Evolutionary conservation across 2,797 vertebrate genomes (phyloP).

Genomic region (Micromesistius poutassou): DNA sequence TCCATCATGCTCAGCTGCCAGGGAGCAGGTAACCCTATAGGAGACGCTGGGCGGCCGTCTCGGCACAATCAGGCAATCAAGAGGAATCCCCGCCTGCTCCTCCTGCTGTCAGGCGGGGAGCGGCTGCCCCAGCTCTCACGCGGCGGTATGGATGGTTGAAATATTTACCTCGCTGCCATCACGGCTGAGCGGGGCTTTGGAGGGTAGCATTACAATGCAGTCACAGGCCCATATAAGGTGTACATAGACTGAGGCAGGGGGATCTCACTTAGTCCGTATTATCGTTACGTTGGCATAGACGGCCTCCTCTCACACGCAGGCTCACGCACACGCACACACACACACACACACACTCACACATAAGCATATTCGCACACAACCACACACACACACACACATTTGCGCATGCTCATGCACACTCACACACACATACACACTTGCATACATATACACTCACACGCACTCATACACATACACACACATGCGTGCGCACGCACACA

Average conservation of each 20-base stretch:
- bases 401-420: not conserved
- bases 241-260: not conserved
- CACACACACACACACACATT: no score
- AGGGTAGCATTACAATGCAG: not conserved
- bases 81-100: not conserved
- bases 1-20: not conserved
- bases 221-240: not conserved
- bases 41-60: not conserved
- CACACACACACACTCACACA: not conserved
- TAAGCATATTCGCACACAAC: no score
- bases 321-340: not conserved
- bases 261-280: slow-evolving; percentile 13
- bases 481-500: no score
- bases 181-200: not conserved
- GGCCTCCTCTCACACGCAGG: not conserved
- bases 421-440: no score
- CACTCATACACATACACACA: slow-evolving; percentile 2
- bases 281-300: no score
- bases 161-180: not conserved
- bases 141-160: not conserved
- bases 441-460: no score
- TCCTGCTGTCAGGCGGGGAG: not conserved
- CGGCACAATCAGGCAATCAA: not conserved
- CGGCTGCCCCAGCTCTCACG: not conserved
- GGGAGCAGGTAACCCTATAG: not conserved